phyloP scores from a whole-genome alignment of 2,797 vertebrate species.

The Acanthurus tractus region DNA sequence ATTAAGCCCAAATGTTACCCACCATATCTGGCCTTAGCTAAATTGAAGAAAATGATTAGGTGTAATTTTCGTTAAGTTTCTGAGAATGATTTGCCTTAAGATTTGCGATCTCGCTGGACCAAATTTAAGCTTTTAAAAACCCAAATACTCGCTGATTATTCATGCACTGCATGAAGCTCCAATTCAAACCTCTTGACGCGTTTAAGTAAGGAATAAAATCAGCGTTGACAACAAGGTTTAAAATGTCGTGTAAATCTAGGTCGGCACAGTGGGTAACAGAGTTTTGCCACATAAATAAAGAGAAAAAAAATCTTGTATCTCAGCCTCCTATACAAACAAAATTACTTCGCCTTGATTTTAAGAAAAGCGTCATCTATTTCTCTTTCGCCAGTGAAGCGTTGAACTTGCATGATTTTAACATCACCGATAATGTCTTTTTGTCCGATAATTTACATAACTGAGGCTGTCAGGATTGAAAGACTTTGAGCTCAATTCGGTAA shows the following conservation, averaged over 20 bases:
- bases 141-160: background rate
- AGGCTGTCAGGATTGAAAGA: background rate
- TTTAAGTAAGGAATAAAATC: background rate
- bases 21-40: conserved; percentile 5
- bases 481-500: background rate
- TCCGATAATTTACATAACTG: conserved; percentile 1
- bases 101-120: conserved; percentile 6
- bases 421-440: background rate
- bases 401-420: background rate
- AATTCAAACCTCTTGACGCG: conserved; percentile 1
- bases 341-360: background rate
- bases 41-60: conserved; percentile 4
- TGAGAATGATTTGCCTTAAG: conserved; percentile 28
- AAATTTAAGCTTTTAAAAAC: conserved; percentile 6
- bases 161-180: background rate
- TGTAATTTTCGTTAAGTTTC: conserved; percentile 24
- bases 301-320: background rate
- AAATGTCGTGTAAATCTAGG: conserved; percentile 12
- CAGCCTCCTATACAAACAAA: background rate
- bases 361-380: background rate
- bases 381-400: background rate
- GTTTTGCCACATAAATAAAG: conserved; percentile 14
- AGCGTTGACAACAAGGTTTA: conserved; percentile 7
- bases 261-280: background rate
- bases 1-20: background rate